Base-by-base conservation (phyloP, 2,797 vertebrate species). In the Channa striata region DNA sequence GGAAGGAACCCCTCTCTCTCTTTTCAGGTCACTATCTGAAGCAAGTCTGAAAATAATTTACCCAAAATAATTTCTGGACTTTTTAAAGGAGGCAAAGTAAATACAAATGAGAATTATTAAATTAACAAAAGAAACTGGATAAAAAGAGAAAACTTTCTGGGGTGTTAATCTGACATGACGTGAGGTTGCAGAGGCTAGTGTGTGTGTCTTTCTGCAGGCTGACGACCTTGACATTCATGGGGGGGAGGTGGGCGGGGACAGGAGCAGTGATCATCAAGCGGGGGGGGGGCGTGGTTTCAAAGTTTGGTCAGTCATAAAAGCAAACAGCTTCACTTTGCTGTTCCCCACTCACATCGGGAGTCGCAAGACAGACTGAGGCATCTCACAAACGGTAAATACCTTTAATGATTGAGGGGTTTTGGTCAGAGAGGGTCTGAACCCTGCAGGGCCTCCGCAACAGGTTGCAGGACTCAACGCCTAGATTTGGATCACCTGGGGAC, bases 211-310 rank as follows among this genome's bases (percentile, higher is more conserved):
- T 47, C 7, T 59, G 67, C 51, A 70, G 10, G 20, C 71, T 44
- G 51, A 74, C 60, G 90, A 94, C 94, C 93, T 94, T 95, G 93
- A 94, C 91, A 93, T 94, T 94, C 76, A 80, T 23, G 84, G 77
- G 53, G 60, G 81, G 74, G 50, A 54, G 80, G 25, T 30, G 25
- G 94, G 91, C 65, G 92, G 73, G 71, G 67, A 34, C 3, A 74
- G 25, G 57, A 59, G 33, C 5, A 5, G 81, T 76, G 77, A 52
- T 51, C 66, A 47, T 16, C 13, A 20, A 13, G 43, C 44, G 87
- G 90, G 82, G 94, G 94, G 87, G 90, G 82, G 94, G 94, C 56
- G 93, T 79, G 90, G 81, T 70, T 19, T 75, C 0, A 37, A 47
- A 11, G 36, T 56, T 13, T 2, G 54, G 54, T 71, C 66, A 68